Evolutionary conservation across 2,797 vertebrate species (phyloP), one percentile per base, ranked within the genome.

Genomic region (Ctenopoma kingsleyae): DNA sequence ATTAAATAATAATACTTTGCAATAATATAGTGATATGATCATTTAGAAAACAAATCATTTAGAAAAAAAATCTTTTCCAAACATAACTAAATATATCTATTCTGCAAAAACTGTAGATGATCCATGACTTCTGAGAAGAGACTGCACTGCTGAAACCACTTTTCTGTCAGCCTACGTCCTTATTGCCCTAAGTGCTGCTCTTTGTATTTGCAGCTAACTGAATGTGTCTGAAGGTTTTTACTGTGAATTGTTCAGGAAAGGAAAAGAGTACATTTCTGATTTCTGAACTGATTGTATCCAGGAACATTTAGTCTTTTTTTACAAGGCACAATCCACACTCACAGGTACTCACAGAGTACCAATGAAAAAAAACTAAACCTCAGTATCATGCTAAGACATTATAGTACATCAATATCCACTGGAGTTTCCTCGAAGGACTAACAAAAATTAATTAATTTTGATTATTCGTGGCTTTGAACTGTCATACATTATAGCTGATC

Each of bases 181-280:
- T 7, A 44, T 40, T 32, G 30, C 52, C 5, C 16, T 16, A 32
- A 44, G 47, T 32, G 20, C 57, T 47, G 25, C 9, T 51, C 6
- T 22, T 55, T 44, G 35, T 41, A 41, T 62, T 66, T 50, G 49
- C 61, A 67, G 52, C 64, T 52, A 25, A 48, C 27, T 51, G 36
- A 54, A 38, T 22, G 49, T 19, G 59, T 64, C 23, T 30, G 50
- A 57, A 10, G 19, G 59, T 22, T 61, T 73, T 30, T 6, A 52
- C 16, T 48, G 22, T 15, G 15, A 58, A 52, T 36, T 51, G 43
- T 74, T 65, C 27, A 50, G n/a, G n/a, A n/a, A n/a, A 43, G n/a
- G 12, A 40, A 38, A 46, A 10, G n/a, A 9, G 3, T 6, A 10
- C 27, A 27, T 73, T 35, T 15, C 15, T 25, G 25, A 54, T 15